Percentiles rank a stretch among this genome's conserved stretches.
Evolutionary conservation across 2,113 vertebrate species (phyloP).

Genomic region (Rissa tridactyla): DNA sequence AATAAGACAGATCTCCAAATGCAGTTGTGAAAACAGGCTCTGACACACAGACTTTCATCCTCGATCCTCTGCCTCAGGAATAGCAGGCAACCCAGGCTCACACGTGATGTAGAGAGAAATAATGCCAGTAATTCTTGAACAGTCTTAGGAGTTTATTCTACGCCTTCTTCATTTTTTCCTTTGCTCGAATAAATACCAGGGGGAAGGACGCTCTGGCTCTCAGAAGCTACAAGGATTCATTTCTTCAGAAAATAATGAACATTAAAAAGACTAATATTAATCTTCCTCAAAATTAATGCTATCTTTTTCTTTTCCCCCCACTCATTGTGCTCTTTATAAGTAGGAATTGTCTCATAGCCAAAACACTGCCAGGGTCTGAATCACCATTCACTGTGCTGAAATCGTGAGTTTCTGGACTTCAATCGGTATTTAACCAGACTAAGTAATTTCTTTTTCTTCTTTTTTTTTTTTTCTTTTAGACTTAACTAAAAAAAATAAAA

Average conservation of each 20-base stretch:
- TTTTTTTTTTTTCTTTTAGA: not conserved
- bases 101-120: conserved; percentile 68
- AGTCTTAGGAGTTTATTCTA: conserved; percentile 70
- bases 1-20: conserved; percentile 79
- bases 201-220: conserved; percentile 43
- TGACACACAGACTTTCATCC: conserved; percentile 70
- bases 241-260: conserved; percentile 32
- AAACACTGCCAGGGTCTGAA: conserved; percentile 65
- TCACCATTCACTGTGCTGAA: conserved; percentile 63
- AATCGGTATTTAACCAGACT: conserved; percentile 31
- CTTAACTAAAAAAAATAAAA: conserved; percentile 8
- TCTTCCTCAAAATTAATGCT: conserved; percentile 62
- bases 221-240: conserved; percentile 34
- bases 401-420: conserved; percentile 47
- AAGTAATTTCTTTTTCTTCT: not conserved
- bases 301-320: not conserved
- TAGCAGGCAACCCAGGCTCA: conserved; percentile 71
- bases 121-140: conserved; percentile 72
- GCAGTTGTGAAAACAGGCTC: conserved; percentile 76
- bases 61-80: conserved; percentile 70
- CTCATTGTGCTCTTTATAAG: conserved; percentile 59
- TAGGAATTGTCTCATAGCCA: conserved; percentile 66
- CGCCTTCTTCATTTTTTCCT: conserved; percentile 50
- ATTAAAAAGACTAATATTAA: conserved; percentile 43
- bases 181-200: conserved; percentile 37